Conservation (phyloP, 2,888 invertebrate species). For the Lucinisca nassula region DNA sequence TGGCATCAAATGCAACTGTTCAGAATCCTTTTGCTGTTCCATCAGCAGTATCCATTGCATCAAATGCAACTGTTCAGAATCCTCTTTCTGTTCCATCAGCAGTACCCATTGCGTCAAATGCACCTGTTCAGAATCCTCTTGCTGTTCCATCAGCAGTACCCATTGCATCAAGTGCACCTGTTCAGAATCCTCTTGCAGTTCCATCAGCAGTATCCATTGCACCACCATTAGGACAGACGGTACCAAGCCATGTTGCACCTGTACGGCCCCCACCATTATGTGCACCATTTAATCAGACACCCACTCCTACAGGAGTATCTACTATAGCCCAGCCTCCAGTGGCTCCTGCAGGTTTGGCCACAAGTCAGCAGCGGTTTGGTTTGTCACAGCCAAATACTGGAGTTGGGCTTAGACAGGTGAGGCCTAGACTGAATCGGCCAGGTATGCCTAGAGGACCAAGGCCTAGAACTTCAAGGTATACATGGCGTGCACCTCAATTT, state of each 20-base stretch:
- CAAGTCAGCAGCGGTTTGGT: neutral
- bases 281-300: neutral
- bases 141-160: neutral
- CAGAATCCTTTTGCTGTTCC: neutral
- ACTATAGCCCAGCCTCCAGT: neutral
- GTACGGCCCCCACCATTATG: neutral
- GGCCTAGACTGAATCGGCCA: neutral
- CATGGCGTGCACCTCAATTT: neutral
- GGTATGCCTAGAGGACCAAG: neutral
- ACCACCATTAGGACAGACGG: neutral
- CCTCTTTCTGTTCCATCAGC: neutral
- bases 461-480: neutral
- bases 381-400: neutral
- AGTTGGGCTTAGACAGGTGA: neutral
- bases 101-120: neutral
- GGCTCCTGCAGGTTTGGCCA: neutral
- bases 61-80: neutral
- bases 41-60: neutral
- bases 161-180: neutral
- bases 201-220: neutral
- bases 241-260: neutral
- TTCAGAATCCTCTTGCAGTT: neutral
- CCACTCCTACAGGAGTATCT: too few relatives aligned
- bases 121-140: neutral
- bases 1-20: neutral